Evolutionary conservation across 2,797 vertebrate genomes (phyloP).

Genomic region (Varecia variegata): DNA sequence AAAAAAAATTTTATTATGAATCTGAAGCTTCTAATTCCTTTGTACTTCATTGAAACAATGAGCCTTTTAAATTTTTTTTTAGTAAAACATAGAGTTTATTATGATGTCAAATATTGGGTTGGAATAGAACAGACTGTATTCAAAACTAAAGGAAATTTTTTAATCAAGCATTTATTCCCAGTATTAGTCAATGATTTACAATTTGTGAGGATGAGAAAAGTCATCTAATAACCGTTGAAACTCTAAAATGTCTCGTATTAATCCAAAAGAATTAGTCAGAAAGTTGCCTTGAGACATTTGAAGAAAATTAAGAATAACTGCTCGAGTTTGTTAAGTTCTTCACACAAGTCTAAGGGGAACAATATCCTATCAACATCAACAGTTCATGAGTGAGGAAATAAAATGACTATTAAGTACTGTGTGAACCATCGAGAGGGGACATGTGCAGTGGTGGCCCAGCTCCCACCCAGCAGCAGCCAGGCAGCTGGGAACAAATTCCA

Average conservation of each 20-base stretch:
- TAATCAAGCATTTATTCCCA: conserved; percentile 24
- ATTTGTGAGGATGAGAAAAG: conserved; percentile 64
- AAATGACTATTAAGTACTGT: neutral
- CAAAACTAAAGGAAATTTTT: conserved; percentile 10
- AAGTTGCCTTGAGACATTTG: conserved; percentile 38
- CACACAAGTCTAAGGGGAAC: conserved; percentile 24
- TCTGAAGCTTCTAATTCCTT: neutral
- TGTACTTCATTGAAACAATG: neutral
- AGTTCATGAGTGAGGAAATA: neutral
- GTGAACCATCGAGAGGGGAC: neutral
- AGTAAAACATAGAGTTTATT: neutral
- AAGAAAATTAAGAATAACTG: conserved; percentile 17
- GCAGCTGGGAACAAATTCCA: neutral
- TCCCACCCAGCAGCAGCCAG: neutral
- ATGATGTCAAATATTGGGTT: neutral
- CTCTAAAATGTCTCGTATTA: conserved; percentile 21
- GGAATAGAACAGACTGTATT: conserved; percentile 11
- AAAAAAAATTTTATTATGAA: neutral
- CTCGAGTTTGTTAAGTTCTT: conserved; percentile 39
- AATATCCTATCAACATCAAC: neutral
- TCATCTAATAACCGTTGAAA: conserved; percentile 68
- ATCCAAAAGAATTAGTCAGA: conserved; percentile 63
- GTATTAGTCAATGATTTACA: conserved; percentile 29
- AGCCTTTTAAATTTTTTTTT: neutral
- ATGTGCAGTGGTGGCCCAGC: rapidly evolving